Conservation (phyloP, 1,140 invertebrate genomes). For the Conus ventricosus region DNA sequence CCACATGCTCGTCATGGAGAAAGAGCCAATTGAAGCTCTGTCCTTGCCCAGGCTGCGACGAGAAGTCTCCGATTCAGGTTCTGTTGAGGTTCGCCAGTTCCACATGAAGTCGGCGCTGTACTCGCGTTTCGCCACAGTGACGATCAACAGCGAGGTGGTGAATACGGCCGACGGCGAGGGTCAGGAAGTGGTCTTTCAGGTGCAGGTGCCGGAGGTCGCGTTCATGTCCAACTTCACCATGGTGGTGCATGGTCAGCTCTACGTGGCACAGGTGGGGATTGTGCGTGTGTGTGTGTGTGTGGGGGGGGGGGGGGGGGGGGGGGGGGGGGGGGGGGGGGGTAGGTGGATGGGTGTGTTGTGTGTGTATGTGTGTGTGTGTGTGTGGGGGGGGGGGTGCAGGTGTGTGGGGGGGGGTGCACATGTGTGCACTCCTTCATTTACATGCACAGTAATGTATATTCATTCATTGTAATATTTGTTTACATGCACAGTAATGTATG, state of each 20-base stretch:
- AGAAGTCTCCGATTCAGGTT: background rate
- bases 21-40: background rate
- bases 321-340: background rate
- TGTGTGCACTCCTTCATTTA: too few relatives aligned
- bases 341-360: background rate
- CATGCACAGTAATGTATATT: too few relatives aligned
- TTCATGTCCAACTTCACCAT: slow-evolving; percentile 61
- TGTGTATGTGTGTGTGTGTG: background rate
- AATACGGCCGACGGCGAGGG: slow-evolving; percentile 26
- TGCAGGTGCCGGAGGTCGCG: slow-evolving; percentile 54
- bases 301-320: too few relatives aligned
- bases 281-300: background rate
- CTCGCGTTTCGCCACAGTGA: slow-evolving; percentile 48
- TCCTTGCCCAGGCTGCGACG: background rate
- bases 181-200: slow-evolving; percentile 43
- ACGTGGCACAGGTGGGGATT: slow-evolving; percentile 41
- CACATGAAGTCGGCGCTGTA: slow-evolving; percentile 32
- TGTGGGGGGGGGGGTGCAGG: background rate
- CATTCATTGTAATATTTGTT: too few relatives aligned
- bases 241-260: slow-evolving; percentile 40
- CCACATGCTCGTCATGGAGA: background rate
- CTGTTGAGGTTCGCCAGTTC: slow-evolving; percentile 30
- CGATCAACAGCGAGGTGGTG: slow-evolving; percentile 38
- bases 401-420: too few relatives aligned
- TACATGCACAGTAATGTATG: too few relatives aligned